Conservation (phyloP, 2,888 invertebrate species). For the Nomada fucata region DNA sequence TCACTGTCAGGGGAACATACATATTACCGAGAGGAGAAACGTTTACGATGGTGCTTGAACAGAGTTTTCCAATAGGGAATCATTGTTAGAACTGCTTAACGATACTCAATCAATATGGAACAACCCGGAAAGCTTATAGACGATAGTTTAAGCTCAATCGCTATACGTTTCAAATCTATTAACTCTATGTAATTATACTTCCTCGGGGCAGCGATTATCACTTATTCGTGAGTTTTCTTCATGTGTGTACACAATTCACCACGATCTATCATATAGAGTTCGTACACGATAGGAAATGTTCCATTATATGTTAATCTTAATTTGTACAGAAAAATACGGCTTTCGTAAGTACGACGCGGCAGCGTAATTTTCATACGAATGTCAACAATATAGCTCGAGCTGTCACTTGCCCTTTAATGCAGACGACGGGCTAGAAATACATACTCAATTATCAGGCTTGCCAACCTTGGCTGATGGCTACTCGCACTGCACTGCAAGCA, state of each 20-base stretch:
- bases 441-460: conserved; percentile 57
- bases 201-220: conserved; percentile 45
- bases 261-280: conserved; percentile 1
- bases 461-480: conserved; percentile 44
- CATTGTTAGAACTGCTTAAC: conserved; percentile 47
- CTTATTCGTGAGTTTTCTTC: conserved; percentile 34
- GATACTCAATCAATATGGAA: conserved; percentile 66
- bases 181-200: conserved; percentile 33
- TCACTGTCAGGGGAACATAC: conserved; percentile 25
- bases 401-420: conserved; percentile 72
- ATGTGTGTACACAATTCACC: conserved; percentile 11
- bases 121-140: conserved; percentile 8
- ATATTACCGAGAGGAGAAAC: conserved; percentile 41
- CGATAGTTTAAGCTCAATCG: conserved; percentile 20
- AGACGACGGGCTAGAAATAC: conserved; percentile 69
- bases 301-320: conserved; percentile 34
- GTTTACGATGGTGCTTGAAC: conserved; percentile 56
- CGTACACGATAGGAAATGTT: conserved; percentile 1
- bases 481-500: conserved; percentile 13
- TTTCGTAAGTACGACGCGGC: conserved; percentile 52
- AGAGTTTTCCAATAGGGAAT: conserved; percentile 53
- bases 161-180: conserved; percentile 41
- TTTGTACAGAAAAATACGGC: conserved; percentile 38
- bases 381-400: conserved; percentile 69
- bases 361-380: conserved; percentile 60